Percentiles rank a stretch among this genome's conserved stretches.
These are phyloP conservation scores for Drosophila varians DNA, from an alignment of 1,140 invertebrate species.

Conservation along the genomic window DNA sequence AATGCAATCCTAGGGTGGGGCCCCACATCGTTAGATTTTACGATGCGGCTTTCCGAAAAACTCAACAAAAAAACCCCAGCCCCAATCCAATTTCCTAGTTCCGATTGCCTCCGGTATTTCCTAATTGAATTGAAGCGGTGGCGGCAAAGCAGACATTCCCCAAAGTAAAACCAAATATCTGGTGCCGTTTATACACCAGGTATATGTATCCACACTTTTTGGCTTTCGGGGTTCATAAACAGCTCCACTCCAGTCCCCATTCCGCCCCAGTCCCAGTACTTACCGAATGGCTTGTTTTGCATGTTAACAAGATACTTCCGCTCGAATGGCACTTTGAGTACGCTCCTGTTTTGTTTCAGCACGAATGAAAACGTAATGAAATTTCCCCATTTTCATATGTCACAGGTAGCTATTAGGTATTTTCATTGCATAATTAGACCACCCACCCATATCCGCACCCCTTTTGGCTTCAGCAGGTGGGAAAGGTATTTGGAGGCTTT, in stretches of 20 bases:
- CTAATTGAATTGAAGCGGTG: constrained; percentile 45
- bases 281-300: constrained; percentile 72
- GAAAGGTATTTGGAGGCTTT: neutral
- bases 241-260: neutral
- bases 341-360: constrained; percentile 11
- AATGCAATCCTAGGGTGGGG: constrained; percentile 74
- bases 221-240: constrained; percentile 25
- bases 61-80: neutral
- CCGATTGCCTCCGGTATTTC: constrained; percentile 43
- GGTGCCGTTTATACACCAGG: neutral
- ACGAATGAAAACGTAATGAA: constrained; percentile 62
- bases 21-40: constrained; percentile 71
- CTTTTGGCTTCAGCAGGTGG: constrained; percentile 9
- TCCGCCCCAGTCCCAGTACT: neutral
- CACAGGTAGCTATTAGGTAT: constrained; percentile 55
- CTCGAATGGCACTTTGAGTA: constrained; percentile 53
- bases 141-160: neutral
- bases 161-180: neutral
- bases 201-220: constrained; percentile 9
- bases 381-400: constrained; percentile 77
- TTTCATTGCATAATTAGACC: constrained; percentile 78
- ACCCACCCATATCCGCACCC: neutral
- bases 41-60: constrained; percentile 54
- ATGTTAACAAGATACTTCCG: constrained; percentile 82
- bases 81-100: neutral